Base-by-base conservation (phyloP, 2,888 invertebrate species). In the Epinotia brunnichana region DNA sequence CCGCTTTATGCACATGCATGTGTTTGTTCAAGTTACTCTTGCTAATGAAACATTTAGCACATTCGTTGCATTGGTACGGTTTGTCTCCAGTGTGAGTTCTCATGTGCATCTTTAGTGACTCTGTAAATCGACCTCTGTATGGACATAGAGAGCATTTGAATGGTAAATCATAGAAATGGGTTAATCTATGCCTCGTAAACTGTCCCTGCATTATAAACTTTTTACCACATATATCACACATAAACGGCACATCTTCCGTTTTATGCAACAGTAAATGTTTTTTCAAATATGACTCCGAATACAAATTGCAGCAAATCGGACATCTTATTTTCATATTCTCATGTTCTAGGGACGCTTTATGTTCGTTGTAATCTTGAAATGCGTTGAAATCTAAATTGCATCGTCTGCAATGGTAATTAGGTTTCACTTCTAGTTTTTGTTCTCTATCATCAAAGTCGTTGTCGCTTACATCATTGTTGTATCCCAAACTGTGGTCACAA, bases 221-320 rank as follows among this genome's bases (percentile, higher is more conserved):
- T 74, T 91, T 92, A 0, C 92, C 92, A 77, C 92, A 93, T 44
- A 92, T 83, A 78, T 93, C 92, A 81, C 92, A 93, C 72, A 92
- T 83, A 54, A 80, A 89, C 1, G 83, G 76, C 11, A 82, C 77
- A 7, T 83, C 83, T 3, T 83, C 83, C 3, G 76, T 64, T 56
- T 83, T 82, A 69, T 92, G 92, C 62, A 86, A 74, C 1, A 81
- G 75, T 77, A 90, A 77, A 77, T 93, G 92, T 56, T 80, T 86
- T 69, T 87, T 90, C 35, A 83, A 85, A 78, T 92, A 92, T 17
- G 78, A 44, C n/a, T 83, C 78, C 10, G 83, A 77, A 56, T 90
- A 92, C 0, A 80, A 80, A 29, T 91, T 90, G 10, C 89, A 85
- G 74, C 92, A 92, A 64, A 90, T 77, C 1, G 84, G 82, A 75